These are phyloP conservation scores for Dolichallabes microphthalmus DNA, from an alignment of 2,113 vertebrate genomes.

Conservation along the genomic window DNA sequence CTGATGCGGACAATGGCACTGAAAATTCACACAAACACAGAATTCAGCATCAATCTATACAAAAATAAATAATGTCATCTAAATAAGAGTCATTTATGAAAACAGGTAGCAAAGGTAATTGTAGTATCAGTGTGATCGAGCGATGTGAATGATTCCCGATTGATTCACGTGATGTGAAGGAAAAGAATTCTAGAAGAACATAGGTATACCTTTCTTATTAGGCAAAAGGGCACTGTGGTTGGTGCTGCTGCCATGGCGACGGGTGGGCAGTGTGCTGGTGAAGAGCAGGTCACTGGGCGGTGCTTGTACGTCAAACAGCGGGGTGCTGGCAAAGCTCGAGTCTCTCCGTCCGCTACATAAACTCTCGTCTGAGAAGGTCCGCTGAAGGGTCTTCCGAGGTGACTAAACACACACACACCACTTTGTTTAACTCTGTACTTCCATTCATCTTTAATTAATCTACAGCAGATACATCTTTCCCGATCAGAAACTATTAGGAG, in stretches of 20 bases:
- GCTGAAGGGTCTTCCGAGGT: constrained; percentile 81
- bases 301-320: constrained; percentile 67
- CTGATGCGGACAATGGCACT: constrained; percentile 82
- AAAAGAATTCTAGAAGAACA: background rate
- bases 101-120: background rate
- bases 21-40: background rate
- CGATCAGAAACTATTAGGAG: background rate
- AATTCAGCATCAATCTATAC: background rate
- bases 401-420: constrained; percentile 62
- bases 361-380: constrained; percentile 89
- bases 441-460: background rate
- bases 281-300: constrained; percentile 78
- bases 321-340: constrained; percentile 70
- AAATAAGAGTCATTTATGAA: background rate
- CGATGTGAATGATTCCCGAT: background rate
- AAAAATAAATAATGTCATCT: background rate
- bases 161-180: background rate
- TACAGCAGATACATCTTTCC: background rate
- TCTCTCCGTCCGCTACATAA: constrained; percentile 86
- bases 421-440: background rate
- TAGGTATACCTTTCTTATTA: constrained; percentile 72
- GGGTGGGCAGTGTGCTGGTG: constrained; percentile 81
- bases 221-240: constrained; percentile 60
- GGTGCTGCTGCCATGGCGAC: constrained; percentile 69
- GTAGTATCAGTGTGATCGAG: background rate